Conservation (phyloP, 1,140 invertebrate genomes). For the Pinna nobilis region DNA sequence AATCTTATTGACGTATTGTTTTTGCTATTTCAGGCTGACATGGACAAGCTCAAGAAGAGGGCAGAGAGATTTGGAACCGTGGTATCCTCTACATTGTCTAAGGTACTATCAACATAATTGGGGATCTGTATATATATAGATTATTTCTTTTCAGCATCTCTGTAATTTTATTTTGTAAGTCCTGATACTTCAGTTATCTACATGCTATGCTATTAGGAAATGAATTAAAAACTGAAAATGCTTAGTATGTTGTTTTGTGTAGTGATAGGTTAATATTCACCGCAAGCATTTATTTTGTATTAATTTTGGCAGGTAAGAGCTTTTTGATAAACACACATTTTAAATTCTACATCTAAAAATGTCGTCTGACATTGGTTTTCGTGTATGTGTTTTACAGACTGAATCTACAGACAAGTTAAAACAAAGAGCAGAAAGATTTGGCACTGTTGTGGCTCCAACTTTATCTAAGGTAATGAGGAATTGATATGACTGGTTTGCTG, state of each 20-base stretch:
- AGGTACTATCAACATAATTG: not conserved
- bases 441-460: conserved; percentile 45
- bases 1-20: not conserved
- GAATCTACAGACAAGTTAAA: conserved; percentile 54
- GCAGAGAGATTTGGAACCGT: conserved; percentile 39
- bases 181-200: not conserved
- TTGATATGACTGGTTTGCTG: not conserved
- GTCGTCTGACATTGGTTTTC: not conserved
- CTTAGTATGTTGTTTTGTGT: not conserved
- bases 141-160: too few relatives aligned
- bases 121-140: not conserved
- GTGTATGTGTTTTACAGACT: conserved; percentile 40
- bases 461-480: conserved; percentile 50
- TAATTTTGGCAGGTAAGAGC: too few relatives aligned
- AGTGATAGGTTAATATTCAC: not conserved
- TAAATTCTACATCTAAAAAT: not conserved
- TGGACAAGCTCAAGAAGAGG: conserved; percentile 37
- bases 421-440: conserved; percentile 63
- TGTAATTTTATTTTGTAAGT: not conserved
- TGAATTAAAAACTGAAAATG: not conserved
- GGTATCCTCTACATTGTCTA: not conserved
- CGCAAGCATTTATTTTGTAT: too few relatives aligned
- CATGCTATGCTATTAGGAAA: not conserved
- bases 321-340: too few relatives aligned
- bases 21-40: conserved; percentile 1